Evolutionary conservation across 2,888 invertebrate genomes (phyloP).

Genomic region (Unio delphinus): DNA sequence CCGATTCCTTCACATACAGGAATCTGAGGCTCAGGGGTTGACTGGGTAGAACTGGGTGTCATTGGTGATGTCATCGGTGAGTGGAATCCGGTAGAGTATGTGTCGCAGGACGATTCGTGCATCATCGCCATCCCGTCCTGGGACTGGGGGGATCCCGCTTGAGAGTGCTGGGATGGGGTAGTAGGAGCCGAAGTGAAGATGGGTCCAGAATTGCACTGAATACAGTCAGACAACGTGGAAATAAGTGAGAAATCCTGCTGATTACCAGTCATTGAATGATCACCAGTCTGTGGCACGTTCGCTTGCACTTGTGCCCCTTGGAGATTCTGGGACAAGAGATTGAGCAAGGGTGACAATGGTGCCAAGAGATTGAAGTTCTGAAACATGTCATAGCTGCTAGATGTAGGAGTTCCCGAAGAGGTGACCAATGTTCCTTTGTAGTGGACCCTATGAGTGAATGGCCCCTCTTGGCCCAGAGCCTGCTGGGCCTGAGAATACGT

Average conservation of each 20-base stretch:
- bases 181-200: conserved; percentile 49
- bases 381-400: conserved; percentile 43
- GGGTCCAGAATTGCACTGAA: conserved; percentile 26
- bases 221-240: conserved; percentile 30
- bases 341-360: conserved; percentile 64
- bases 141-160: conserved; percentile 39
- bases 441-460: conserved; percentile 68
- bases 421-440: conserved; percentile 84
- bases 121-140: conserved; percentile 32
- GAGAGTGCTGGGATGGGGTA: conserved; percentile 43
- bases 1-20: conserved; percentile 29
- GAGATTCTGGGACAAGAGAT: conserved; percentile 59
- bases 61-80: conserved; percentile 49
- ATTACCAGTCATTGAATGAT: neutral
- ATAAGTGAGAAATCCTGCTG: conserved; percentile 20
- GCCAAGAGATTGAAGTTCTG: conserved; percentile 55
- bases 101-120: conserved; percentile 36
- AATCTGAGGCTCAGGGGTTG: conserved; percentile 57
- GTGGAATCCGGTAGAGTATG: conserved; percentile 53
- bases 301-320: conserved; percentile 47
- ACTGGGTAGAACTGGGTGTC: conserved; percentile 53
- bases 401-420: conserved; percentile 72
- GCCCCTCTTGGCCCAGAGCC: conserved; percentile 14
- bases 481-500: conserved; percentile 1
- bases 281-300: conserved; percentile 32